Conservation (phyloP, 2,888 invertebrate species). For the Amphipyra berbera region DNA sequence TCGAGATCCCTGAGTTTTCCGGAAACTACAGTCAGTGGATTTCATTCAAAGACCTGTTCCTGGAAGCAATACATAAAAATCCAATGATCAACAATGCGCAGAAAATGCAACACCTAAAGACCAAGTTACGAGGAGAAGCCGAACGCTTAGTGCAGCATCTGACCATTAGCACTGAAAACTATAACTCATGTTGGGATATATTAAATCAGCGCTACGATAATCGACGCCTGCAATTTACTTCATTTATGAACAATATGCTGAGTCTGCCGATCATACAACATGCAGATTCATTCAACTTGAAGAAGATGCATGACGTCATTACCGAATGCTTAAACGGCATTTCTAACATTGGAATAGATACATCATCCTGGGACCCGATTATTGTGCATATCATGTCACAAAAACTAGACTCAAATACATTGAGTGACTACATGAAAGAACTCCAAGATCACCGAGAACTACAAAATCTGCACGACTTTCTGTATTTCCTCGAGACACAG, state of each 20-base stretch:
- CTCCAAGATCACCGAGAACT: conserved; percentile 10
- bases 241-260: conserved; percentile 11
- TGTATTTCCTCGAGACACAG: conserved; percentile 15
- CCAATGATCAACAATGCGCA: conserved; percentile 4
- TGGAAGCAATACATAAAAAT: conserved; percentile 13
- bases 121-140: conserved; percentile 10
- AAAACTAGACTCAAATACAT: conserved; percentile 15
- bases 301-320: conserved; percentile 18
- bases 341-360: conserved; percentile 15
- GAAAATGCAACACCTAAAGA: conserved; percentile 17
- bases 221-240: conserved; percentile 17
- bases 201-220: conserved; percentile 28
- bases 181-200: conserved; percentile 16
- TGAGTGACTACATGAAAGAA: conserved; percentile 16
- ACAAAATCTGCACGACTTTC: conserved; percentile 8
- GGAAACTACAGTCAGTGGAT: conserved; percentile 22
- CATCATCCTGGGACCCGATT: conserved; percentile 13
- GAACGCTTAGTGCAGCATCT: conserved; percentile 16
- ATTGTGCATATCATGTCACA: conserved; percentile 26
- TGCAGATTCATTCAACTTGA: conserved; percentile 11
- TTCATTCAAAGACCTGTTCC: conserved; percentile 10
- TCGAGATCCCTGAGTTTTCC: conserved; percentile 18
- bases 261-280: conserved; percentile 10
- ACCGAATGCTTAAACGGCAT: conserved; percentile 16
- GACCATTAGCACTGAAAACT: conserved; percentile 1